phyloP scores from a whole-genome alignment of 2,797 vertebrate genomes.

The Fistularia tabacaria region DNA sequence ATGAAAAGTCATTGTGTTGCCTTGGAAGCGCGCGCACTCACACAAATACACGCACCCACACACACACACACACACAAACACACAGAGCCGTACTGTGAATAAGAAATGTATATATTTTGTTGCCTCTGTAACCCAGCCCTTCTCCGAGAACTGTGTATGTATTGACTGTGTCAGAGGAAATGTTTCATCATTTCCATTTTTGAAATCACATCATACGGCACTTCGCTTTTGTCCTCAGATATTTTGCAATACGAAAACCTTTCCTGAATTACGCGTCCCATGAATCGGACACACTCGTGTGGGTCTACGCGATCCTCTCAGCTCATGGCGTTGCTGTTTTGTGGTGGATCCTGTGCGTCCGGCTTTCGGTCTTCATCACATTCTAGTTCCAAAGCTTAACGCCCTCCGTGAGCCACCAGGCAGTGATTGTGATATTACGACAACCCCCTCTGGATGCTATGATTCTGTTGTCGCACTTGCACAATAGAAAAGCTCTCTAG shows the following conservation, averaged over 20 bases:
- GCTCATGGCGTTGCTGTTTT: slow-evolving; percentile 64
- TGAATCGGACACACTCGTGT: too few relatives aligned
- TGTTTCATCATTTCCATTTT: background rate
- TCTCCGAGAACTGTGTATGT: slow-evolving; percentile 85
- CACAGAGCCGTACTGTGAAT: slow-evolving; percentile 70
- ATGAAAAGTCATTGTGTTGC: slow-evolving; percentile 33
- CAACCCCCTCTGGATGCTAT: slow-evolving; percentile 15
- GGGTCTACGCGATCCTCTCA: background rate
- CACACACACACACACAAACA: background rate
- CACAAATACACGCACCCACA: too few relatives aligned
- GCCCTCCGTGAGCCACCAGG: slow-evolving; percentile 70
- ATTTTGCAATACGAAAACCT: background rate
- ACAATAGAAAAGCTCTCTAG: slow-evolving; percentile 80
- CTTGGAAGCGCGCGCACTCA: slow-evolving; percentile 15
- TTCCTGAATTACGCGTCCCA: background rate
- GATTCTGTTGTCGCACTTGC: slow-evolving; percentile 71
- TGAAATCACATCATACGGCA: background rate
- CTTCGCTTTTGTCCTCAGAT: background rate
- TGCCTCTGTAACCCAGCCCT: slow-evolving; percentile 79
- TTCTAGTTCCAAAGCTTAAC: slow-evolving; percentile 69
- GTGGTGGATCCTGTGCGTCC: slow-evolving; percentile 78
- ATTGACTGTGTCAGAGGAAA: slow-evolving; percentile 39
- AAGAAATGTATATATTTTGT: slow-evolving; percentile 83
- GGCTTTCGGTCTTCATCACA: slow-evolving; percentile 78
- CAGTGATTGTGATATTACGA: slow-evolving; percentile 85